A percentile compares a stretch with the other conserved stretches of the same genome.
phyloP scores from a whole-genome alignment of 1,140 invertebrate species.

The Drosophila sproati region DNA sequence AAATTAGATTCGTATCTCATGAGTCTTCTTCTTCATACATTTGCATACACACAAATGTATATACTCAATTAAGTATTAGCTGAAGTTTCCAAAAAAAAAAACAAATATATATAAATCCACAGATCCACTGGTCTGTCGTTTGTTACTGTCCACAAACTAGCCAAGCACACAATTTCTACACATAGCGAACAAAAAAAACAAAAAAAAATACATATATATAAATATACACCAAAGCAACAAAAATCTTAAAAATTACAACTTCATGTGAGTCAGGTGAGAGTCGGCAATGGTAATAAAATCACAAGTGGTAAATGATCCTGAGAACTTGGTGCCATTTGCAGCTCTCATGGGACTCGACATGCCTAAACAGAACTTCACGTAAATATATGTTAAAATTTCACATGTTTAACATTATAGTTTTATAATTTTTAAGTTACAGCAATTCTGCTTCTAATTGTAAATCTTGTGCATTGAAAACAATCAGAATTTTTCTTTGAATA shows the following conservation, averaged over 20 bases:
- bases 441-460: conserved; percentile 85
- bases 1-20: conserved; percentile 13
- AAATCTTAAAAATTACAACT: conserved; percentile 79
- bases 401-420: conserved; percentile 57
- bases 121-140: conserved; percentile 50
- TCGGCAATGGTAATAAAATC: neutral
- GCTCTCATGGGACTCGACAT: conserved; percentile 17
- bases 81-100: conserved; percentile 21
- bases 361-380: conserved; percentile 35
- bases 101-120: neutral
- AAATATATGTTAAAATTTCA: conserved; percentile 43
- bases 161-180: conserved; percentile 73
- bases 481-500: conserved; percentile 84
- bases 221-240: conserved; percentile 36
- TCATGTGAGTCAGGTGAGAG: conserved; percentile 27
- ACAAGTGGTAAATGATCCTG: neutral
- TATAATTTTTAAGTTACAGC: conserved; percentile 84
- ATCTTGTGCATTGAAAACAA: conserved; percentile 84
- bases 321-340: neutral
- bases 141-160: conserved; percentile 72
- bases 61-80: conserved; percentile 49
- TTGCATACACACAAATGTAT: conserved; percentile 27
- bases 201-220: conserved; percentile 51
- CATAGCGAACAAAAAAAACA: conserved; percentile 18
- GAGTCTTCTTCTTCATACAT: conserved; percentile 44